Conservation (phyloP, 2,797 vertebrate species). For the Holocentrus rufus region DNA sequence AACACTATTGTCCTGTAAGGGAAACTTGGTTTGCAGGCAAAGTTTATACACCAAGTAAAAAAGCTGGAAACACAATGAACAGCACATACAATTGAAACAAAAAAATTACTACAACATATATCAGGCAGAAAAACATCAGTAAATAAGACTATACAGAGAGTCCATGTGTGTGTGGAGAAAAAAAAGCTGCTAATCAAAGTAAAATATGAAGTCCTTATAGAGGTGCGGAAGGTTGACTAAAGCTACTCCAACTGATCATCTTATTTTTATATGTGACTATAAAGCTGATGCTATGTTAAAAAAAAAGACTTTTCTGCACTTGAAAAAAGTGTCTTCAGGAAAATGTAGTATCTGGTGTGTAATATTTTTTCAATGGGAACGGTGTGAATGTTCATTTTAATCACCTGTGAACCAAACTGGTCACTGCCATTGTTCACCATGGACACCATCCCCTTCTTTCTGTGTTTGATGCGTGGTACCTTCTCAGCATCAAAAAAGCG, state of each 20-base stretch:
- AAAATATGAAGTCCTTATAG: neutral
- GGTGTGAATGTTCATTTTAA: neutral
- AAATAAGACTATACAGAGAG: no score
- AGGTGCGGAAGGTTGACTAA: neutral
- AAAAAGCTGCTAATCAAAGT: no score
- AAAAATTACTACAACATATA: no score
- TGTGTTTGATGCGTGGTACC: conserved; percentile 94
- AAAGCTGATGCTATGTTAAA: neutral
- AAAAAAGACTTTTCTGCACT: neutral
- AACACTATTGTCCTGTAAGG: neutral
- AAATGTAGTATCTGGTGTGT: conserved; percentile 4
- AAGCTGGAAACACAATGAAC: no score
- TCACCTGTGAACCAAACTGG: conserved; percentile 96
- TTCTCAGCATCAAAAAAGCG: conserved; percentile 94
- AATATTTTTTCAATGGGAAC: neutral
- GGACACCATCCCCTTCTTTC: conserved; percentile 93
- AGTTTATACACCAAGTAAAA: no score
- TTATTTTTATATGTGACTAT: neutral
- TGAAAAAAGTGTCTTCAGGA: neutral
- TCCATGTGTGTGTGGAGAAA: no score
- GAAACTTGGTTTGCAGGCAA: neutral
- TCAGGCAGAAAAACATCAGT: no score
- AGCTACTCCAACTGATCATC: neutral
- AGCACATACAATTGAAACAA: no score
- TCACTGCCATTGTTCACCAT: conserved; percentile 97